These are phyloP conservation scores for Nymphicus hollandicus DNA, from an alignment of 2,113 vertebrate species.

Conservation along the genomic window DNA sequence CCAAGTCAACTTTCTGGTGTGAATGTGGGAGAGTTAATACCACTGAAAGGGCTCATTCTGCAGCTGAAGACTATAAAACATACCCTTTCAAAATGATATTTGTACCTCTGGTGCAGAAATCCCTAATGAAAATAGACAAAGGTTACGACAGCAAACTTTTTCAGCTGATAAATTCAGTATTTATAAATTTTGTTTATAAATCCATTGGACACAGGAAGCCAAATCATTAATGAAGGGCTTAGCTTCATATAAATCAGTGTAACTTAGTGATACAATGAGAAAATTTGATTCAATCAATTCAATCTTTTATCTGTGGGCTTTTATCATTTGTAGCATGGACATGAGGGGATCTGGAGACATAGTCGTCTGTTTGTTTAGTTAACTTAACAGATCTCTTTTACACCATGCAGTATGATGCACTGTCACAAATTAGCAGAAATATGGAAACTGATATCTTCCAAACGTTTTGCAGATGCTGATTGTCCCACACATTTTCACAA, in stretches of 20 bases:
- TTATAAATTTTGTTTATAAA: not conserved
- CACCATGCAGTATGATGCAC: not conserved
- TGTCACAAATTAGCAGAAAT: not conserved
- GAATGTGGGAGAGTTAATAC: not conserved
- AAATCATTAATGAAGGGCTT: not conserved
- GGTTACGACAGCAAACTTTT: not conserved
- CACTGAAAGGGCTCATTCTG: not conserved
- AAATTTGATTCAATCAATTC: not conserved
- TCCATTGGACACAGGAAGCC: not conserved
- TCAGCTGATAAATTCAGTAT: not conserved
- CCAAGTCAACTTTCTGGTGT: constrained; percentile 12
- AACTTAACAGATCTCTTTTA: not conserved
- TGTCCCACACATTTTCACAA: not conserved
- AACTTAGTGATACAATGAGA: not conserved
- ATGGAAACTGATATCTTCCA: not conserved
- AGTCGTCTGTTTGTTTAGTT: not conserved
- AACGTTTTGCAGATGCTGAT: not conserved
- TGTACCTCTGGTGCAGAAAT: not conserved
- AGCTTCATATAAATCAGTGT: not conserved
- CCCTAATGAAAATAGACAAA: not conserved
- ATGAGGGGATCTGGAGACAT: not conserved
- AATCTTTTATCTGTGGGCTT: not conserved
- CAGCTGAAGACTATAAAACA: not conserved
- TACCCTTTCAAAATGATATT: not conserved
- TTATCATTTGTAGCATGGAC: not conserved